phyloP scores from a whole-genome alignment of 2,797 vertebrate genomes.

The Diplodus puntazzo region DNA sequence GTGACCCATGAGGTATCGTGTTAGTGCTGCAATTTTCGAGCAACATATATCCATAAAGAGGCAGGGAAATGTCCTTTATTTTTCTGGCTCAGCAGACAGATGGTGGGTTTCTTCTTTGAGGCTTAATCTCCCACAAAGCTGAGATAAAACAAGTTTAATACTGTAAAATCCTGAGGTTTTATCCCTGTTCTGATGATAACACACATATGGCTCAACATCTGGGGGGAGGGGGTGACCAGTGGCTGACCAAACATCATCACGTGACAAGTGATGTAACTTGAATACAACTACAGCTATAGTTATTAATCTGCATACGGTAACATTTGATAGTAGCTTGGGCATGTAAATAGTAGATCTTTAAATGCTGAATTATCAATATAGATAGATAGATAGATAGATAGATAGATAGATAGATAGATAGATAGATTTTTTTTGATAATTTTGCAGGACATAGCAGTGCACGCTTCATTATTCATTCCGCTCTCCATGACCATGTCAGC shows the following conservation, averaged over 20 bases:
- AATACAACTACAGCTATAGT: not conserved
- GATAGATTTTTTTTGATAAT: too few species aligned
- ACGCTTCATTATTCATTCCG: too few species aligned
- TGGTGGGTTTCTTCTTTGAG: constrained; percentile 88
- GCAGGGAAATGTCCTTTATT: constrained; percentile 66
- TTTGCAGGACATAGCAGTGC: too few species aligned
- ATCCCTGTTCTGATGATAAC: constrained; percentile 82
- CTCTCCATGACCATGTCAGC: too few species aligned
- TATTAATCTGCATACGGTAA: not conserved
- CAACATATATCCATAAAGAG: constrained; percentile 59
- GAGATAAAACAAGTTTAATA: constrained; percentile 91
- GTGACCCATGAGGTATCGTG: constrained; percentile 55
- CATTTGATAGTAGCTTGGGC: too few species aligned
- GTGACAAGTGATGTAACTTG: constrained; percentile 40
- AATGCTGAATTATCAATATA: not conserved
- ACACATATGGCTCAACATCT: constrained; percentile 88
- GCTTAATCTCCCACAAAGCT: constrained; percentile 91
- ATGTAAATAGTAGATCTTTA: not conserved
- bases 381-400: too few species aligned
- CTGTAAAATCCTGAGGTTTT: constrained; percentile 86
- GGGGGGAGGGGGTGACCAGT: constrained; percentile 58
- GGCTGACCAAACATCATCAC: constrained; percentile 36
- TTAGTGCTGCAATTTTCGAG: constrained; percentile 47
- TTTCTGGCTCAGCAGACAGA: constrained; percentile 83
- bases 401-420: too few species aligned